A percentile compares a stretch with the other conserved stretches of the same genome.
phyloP scores from a whole-genome alignment of 2,888 invertebrate genomes.

The Eupithecia vulgata region DNA sequence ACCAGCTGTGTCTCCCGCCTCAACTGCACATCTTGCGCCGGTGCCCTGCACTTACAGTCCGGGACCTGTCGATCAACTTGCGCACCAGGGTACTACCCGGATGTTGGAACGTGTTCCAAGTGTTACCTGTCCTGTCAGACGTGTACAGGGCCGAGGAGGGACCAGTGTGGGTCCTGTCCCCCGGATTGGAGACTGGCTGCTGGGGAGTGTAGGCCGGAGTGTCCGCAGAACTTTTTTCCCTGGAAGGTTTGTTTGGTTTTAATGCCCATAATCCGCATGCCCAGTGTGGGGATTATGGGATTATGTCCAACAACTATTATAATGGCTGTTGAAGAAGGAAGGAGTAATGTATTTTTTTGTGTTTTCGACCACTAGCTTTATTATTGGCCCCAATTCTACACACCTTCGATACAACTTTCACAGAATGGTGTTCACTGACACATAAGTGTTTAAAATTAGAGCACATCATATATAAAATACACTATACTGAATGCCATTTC shows the following conservation, averaged over 20 bases:
- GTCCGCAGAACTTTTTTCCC: conserved; percentile 93
- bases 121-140: conserved; percentile 94
- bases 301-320: too few relatives aligned
- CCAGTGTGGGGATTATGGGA: too few relatives aligned
- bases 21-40: conserved; percentile 91
- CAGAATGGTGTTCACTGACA: too few relatives aligned
- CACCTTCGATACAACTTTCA: not conserved
- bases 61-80: conserved; percentile 93
- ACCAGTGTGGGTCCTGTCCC: conserved; percentile 93
- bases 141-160: conserved; percentile 91
- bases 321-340: too few relatives aligned
- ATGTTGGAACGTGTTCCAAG: conserved; percentile 91
- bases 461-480: too few relatives aligned
- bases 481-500: too few relatives aligned
- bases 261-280: too few relatives aligned
- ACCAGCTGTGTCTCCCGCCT: conserved; percentile 89
- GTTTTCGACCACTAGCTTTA: not conserved
- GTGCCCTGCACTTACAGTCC: conserved; percentile 90
- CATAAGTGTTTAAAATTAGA: too few relatives aligned
- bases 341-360: too few relatives aligned
- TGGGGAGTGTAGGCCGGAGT: conserved; percentile 93
- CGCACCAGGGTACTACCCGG: conserved; percentile 92
- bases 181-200: conserved; percentile 91
- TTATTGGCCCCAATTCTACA: too few relatives aligned
- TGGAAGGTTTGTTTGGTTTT: conserved; percentile 82